Evolutionary conservation across 2,888 invertebrate genomes (phyloP), one percentile per base, ranked within the genome.

Genomic region (Melanchra persicariae): DNA sequence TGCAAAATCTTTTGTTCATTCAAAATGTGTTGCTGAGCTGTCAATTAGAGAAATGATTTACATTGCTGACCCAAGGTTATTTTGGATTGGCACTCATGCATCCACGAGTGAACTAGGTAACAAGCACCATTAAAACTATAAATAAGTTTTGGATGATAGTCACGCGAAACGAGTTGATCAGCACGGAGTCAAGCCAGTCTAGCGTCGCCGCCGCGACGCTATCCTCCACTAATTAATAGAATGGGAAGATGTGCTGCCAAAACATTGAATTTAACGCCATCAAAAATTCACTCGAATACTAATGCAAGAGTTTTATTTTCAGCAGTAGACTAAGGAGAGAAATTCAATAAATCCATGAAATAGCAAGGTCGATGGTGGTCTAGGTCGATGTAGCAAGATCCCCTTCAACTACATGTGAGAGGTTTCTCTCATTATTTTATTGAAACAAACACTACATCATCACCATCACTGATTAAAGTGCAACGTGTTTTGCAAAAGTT

Each of bases 231-330:
- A 66, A 66, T 72, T 54, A 45, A 49, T 62, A 55, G 15, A 66
- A 67, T 55, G 37, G 10, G 12, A 72, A 77, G 47, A 54, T 62
- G 43, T 40, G 24, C 26, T 78, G 78, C 79, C 77, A 78, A 78
- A 67, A 51, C 43, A 59, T 37, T 9, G 24, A 66, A 52, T 43
- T 67, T 8, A 45, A 61, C 45, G 43, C 34, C 26, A 60, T 5
- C 15, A 34, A 45, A 74, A n/a, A 55, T 49, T 43, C 1, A 55
- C 54, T 49, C 19, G n/a, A 10, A 4, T 26, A 55, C 40, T 54
- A 34, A 34, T 43, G 24, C 15, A 15, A 24, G 19, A 70, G 22
- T 26, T 72, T 49, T 40, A 4, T 40, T 43, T 40, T n/a, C 24
- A 24, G 40, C 15, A 22, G 10, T 40, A 24, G 15, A 51, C 15